A percentile compares a stretch with the other conserved stretches of the same genome.
Evolutionary conservation across 64 coral and sea anemone genomes (phyloP).

Genomic region (Montipora cactus): DNA sequence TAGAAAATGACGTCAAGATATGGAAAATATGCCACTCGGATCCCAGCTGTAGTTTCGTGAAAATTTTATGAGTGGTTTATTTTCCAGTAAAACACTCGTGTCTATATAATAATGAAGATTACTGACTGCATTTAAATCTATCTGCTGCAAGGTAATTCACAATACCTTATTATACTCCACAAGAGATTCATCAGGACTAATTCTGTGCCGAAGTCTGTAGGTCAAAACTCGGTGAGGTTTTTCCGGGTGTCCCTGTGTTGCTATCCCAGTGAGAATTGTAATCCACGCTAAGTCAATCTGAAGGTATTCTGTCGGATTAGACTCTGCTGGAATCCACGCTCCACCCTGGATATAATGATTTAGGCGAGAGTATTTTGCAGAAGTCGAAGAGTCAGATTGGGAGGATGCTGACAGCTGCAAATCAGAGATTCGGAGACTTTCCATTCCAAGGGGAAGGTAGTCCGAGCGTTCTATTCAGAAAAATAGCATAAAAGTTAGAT

Average conservation of each 20-base stretch:
- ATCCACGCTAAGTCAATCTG: slow-evolving; percentile 4
- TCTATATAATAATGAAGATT: too few relatives aligned
- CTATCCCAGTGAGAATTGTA: slow-evolving; percentile 6
- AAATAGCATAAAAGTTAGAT: background rate
- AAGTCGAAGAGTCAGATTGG: background rate
- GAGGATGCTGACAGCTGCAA: background rate
- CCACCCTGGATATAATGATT: slow-evolving; percentile 10
- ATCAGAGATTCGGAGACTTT: background rate
- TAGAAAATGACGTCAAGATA: too few relatives aligned
- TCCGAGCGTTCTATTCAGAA: background rate
- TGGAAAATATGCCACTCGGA: too few relatives aligned
- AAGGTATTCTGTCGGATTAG: background rate
- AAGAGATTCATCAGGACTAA: background rate
- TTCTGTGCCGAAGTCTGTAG: background rate
- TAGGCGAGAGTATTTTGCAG: background rate
- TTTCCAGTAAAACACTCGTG: too few relatives aligned
- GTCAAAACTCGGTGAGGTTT: background rate
- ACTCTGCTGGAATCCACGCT: background rate
- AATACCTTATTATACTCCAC: background rate
- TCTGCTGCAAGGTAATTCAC: background rate
- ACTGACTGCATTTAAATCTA: too few relatives aligned
- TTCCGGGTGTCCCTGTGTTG: background rate
- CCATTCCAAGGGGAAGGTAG: slow-evolving; percentile 5
- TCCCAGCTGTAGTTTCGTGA: too few relatives aligned
- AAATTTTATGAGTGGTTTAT: too few relatives aligned